Percentiles rank a stretch among this genome's conserved stretches.
phyloP scores from a whole-genome alignment of 2,797 vertebrate genomes.

The Meda fulgida region DNA sequence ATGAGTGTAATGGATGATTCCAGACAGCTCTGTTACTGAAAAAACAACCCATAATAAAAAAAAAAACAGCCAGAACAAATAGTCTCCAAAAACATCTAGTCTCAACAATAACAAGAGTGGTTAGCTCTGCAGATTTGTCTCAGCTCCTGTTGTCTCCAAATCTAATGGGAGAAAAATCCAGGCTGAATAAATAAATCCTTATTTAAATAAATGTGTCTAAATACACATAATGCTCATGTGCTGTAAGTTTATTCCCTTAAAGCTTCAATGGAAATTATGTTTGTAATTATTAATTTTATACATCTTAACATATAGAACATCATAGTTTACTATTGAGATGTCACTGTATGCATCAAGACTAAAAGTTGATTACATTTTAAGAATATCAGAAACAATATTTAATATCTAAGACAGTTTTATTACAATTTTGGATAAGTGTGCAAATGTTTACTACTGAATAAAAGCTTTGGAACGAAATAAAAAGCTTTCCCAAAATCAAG shows the following conservation, averaged over 20 bases:
- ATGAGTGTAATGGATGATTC: not conserved
- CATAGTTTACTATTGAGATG: not conserved
- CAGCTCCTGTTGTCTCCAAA: not conserved
- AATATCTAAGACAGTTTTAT: not conserved
- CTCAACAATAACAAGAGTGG: not conserved
- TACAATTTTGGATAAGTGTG: not conserved
- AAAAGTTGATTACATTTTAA: not conserved
- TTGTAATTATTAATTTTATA: not conserved
- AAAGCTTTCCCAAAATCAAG: not conserved
- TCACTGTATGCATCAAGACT: not conserved
- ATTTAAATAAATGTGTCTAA: not conserved
- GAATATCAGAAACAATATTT: not conserved
- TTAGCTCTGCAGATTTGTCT: too few species aligned
- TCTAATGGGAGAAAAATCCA: not conserved
- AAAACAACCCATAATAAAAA: not conserved
- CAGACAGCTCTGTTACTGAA: not conserved
- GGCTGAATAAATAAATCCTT: not conserved
- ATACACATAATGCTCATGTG: not conserved
- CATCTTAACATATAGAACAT: too few species aligned
- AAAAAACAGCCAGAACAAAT: constrained; percentile 8
- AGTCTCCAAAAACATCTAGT: not conserved
- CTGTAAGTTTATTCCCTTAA: not conserved
- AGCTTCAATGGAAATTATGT: not conserved
- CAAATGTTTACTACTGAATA: not conserved
- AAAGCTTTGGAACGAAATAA: not conserved